Base-by-base conservation (phyloP, 2,888 invertebrate species). In the Atethmia centrago region DNA sequence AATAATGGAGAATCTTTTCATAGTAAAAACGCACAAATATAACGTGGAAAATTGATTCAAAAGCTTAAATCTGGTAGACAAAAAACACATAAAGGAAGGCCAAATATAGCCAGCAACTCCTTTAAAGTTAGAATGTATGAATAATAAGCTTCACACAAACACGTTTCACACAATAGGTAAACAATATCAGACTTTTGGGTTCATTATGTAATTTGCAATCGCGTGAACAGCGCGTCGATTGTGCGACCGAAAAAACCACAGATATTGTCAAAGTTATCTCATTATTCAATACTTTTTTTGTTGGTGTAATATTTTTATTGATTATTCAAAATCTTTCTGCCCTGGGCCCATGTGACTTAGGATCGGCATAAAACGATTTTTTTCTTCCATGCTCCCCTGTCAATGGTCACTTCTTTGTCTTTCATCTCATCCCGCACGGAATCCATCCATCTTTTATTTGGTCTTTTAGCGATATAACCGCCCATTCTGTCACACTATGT, bases 251-350 rank as follows among this genome's bases (percentile, higher is more conserved):
- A 81, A 86, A 72, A 84, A 84, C 63, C 9, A 21, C 36, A 19
- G 55, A 85, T 82, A 82, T 84, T 85, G 86, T 85, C 80, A 62
- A 68, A 72, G 67, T 56, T 74, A 53, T 74, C 80, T 55, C 80
- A 63, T 83, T 61, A 71, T 74, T 70, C 70, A 83, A 74, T 79
- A 47, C 47, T 64, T 68, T 28, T 80, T 81, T 71, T 64, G 59
- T 53, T 67, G 7, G 21, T n/a, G 10, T 28, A n/a, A 70, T 63
- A 55, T 61, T 31, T 59, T 55, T 49, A 74, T 79, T 70, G 55
- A 9, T 42, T 12, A 36, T 64, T 31, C 21, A 7, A 53, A n/a
- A n/a, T 31, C 16, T 64, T 31, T 3, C 10, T 51, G 31, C n/a
- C 16, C n/a, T 64, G 31, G 10, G 16, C 3, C 1, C 4, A 3